Evolutionary conservation across 2,888 invertebrate genomes (phyloP).

Genomic region (Keiferia lycopersicella): DNA sequence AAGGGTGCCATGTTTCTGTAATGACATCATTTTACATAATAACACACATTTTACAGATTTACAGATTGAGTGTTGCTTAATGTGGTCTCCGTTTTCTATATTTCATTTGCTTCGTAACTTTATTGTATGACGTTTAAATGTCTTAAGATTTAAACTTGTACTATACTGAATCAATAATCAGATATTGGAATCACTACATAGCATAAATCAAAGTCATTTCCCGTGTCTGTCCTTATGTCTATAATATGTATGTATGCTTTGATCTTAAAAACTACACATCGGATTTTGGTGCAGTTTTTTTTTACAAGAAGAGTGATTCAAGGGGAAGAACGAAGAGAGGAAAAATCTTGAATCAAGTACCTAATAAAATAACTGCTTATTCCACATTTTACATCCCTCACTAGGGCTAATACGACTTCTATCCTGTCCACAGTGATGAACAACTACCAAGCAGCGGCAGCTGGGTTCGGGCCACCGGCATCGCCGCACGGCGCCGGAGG

Average conservation of each 20-base stretch:
- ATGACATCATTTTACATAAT: not conserved
- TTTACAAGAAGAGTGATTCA: no score
- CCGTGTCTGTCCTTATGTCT: no score
- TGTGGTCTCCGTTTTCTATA: constrained; percentile 30
- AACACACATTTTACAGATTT: constrained; percentile 10
- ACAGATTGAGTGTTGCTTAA: constrained; percentile 31
- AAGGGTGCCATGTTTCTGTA: not conserved
- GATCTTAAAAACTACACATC: no score
- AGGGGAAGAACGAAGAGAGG: no score
- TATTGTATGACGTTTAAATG: constrained; percentile 11
- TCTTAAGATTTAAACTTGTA: not conserved
- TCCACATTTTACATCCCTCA: not conserved
- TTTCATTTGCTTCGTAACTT: constrained; percentile 19
- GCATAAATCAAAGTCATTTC: no score
- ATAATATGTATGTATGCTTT: no score
- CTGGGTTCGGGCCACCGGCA: constrained; percentile 90
- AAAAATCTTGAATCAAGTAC: no score
- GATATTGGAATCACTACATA: not conserved
- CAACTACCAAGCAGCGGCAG: constrained; percentile 94
- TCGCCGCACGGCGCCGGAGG: constrained; percentile 89
- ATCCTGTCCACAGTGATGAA: constrained; percentile 90
- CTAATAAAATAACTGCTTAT: not conserved
- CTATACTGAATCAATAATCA: no score
- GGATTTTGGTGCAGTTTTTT: no score
- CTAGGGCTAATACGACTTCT: not conserved